These are phyloP conservation scores for Ochropacha duplaris DNA, from an alignment of 2,888 invertebrate species.

Conservation along the genomic window DNA sequence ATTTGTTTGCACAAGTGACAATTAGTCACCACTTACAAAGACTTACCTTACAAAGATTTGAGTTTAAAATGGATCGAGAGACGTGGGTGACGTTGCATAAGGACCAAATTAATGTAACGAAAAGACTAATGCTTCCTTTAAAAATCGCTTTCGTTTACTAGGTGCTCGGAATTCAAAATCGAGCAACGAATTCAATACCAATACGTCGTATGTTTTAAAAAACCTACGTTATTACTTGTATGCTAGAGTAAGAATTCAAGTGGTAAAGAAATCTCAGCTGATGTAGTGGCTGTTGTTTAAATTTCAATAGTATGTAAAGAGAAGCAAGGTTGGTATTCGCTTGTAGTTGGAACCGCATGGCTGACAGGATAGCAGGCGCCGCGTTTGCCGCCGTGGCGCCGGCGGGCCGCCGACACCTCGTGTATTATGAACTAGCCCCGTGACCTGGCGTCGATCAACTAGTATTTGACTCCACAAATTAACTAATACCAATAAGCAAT, in stretches of 20 bases:
- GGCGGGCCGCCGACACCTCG: conserved; percentile 80
- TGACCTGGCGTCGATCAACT: conserved; percentile 80
- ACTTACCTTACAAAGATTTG: neutral
- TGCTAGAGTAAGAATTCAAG: conserved; percentile 41
- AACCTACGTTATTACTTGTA: conserved; percentile 21
- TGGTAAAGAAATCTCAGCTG: conserved; percentile 46
- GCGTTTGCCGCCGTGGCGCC: conserved; percentile 77
- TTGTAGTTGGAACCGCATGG: conserved; percentile 36
- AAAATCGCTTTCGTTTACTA: conserved; percentile 77
- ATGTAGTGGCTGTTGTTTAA: conserved; percentile 24
- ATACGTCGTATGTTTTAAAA: conserved; percentile 15
- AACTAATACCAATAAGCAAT: conserved; percentile 62
- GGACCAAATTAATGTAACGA: conserved; percentile 56
- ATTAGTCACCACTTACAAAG: conserved; percentile 19
- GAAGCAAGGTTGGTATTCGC: conserved; percentile 34
- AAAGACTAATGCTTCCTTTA: conserved; percentile 67
- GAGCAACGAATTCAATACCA: conserved; percentile 63
- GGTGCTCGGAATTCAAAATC: conserved; percentile 77
- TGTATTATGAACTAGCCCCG: conserved; percentile 81
- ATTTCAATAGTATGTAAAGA: conserved; percentile 16
- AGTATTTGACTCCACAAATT: conserved; percentile 73
- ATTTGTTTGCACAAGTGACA: conserved; percentile 25
- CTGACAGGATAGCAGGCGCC: conserved; percentile 79
- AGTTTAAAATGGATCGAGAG: neutral
- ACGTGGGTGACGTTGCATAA: conserved; percentile 42